These are phyloP conservation scores for Rhinella marina DNA, from an alignment of 2,797 vertebrate species.

Conservation along the genomic window DNA sequence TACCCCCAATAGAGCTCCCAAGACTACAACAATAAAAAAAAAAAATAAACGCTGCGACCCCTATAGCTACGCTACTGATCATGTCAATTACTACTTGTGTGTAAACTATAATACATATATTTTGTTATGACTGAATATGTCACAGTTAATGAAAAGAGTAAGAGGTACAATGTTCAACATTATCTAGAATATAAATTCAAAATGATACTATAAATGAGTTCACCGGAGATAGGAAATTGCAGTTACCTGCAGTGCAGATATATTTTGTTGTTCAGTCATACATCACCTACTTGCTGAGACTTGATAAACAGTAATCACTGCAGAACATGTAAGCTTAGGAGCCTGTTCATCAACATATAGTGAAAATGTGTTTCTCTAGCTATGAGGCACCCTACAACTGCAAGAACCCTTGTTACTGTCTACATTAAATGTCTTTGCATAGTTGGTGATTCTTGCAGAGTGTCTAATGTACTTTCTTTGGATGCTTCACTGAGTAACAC, in stretches of 20 bases:
- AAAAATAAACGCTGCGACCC: too few relatives aligned
- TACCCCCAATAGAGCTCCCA: too few relatives aligned
- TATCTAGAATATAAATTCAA: background rate
- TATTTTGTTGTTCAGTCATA: constrained; percentile 9
- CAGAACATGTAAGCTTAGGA: background rate
- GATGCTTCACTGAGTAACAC: constrained; percentile 10
- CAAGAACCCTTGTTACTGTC: background rate
- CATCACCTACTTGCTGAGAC: constrained; percentile 1
- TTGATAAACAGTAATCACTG: background rate
- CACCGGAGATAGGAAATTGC: background rate
- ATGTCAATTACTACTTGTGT: background rate
- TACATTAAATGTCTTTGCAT: constrained; percentile 17
- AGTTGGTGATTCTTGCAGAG: constrained; percentile 1
- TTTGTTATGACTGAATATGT: background rate
- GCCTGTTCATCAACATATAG: constrained; percentile 15
- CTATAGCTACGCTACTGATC: too few relatives aligned
- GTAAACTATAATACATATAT: background rate
- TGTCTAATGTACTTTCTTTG: constrained; percentile 9
- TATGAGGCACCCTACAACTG: background rate
- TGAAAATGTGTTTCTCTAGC: background rate
- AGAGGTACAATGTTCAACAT: background rate
- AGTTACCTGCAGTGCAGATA: constrained; percentile 3
- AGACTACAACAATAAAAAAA: too few relatives aligned
- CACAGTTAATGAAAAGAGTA: background rate
- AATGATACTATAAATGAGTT: background rate